Base-by-base conservation (phyloP, 2,888 invertebrate species). In the Acanthacorydalis orientalis region DNA sequence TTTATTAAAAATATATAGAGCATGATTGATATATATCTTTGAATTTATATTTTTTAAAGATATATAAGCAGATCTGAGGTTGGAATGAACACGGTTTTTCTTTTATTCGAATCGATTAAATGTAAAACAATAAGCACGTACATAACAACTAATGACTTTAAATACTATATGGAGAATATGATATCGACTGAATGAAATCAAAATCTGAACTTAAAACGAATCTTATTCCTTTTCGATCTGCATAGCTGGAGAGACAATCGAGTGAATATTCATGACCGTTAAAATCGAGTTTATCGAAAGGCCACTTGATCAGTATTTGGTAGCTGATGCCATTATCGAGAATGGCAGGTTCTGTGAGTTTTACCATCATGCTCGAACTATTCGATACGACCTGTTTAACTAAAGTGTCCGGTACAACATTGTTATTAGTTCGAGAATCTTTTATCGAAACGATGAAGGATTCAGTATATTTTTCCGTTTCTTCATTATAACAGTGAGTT, bases 131-230 rank as follows among this genome's bases (percentile, higher is more conserved):
- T 16, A 15, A 23, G 8, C 31, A 41, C 7, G 12, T 23, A 41
- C 12, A 16, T 23, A 23, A n/a, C 7, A 41, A 15, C 9, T 31
- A 12, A 34, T 34, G 15, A 44, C 9, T 15, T n/a, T 44, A 44
- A 23, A 46, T 46, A 46, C 46, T 46, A 31, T 47, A 47, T 8
- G 47, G 47, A 12, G 47, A 42, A 31, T 47, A 47, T 43, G 47
- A 47, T 34, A 47, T 47, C 11, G 47, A 47, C 14, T 47, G 47
- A 34, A 47, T 47, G 11, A 47, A 43, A 43, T 47, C 47, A 37
- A 39, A 47, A 23, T 47, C 47, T 7, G 47, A 47, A 31, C 23
- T 42, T 10, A 42, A 42, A n/a, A 31, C 37, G 23, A 47, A 47
- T 15, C 42, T 40, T 10, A 33, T 47, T 10, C 47, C 47, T 31